Evolutionary conservation across 2,888 invertebrate species (phyloP), one percentile per base, ranked within the genome.

Genomic region (Megamerina dolium): DNA sequence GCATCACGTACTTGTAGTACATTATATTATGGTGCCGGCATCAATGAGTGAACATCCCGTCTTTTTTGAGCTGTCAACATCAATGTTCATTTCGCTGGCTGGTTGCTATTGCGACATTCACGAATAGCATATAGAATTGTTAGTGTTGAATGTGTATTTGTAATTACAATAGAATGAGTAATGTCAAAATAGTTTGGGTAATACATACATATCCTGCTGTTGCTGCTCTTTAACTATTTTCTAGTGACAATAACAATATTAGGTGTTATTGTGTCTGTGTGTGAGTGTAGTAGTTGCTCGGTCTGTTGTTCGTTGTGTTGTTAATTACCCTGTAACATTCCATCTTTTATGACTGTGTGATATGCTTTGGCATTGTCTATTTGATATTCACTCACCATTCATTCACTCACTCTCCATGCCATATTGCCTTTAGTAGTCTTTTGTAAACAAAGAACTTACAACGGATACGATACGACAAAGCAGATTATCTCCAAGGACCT

Each of bases 401-500:
- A 45, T n/a, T n/a, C n/a, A 40, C 45, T 35, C 47, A 44, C 37
- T 20, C 31, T 14, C 29, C 12, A 5, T 39, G 32, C 12, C 21
- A 18, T 29, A 13, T 27, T 16, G 16, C 35, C 36, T 27, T 18
- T 23, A 9, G 13, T 23, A n/a, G 32, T 21, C 16, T 17, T 55
- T 49, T 51, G 55, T 58, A 56, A 63, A 64, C 63, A 64, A 65
- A 64, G 60, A 49, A 49, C 45, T 36, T 17, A 40, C 34, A 29
- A 9, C 16, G 16, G 16, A 44, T 29, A 44, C 27, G 35, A 43
- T 35, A 52, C 50, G 50, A 51, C 51, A 53, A 48, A 53, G 53
- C 46, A 63, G 64, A 66, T 66, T 67, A 68, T 68, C 68, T 68
- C 68, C 55, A 66, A 68, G 68, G 68, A 66, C 66, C 65, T 66